Evolutionary conservation across 2,113 vertebrate genomes (phyloP).

Genomic region (Cinclus mexicanus): DNA sequence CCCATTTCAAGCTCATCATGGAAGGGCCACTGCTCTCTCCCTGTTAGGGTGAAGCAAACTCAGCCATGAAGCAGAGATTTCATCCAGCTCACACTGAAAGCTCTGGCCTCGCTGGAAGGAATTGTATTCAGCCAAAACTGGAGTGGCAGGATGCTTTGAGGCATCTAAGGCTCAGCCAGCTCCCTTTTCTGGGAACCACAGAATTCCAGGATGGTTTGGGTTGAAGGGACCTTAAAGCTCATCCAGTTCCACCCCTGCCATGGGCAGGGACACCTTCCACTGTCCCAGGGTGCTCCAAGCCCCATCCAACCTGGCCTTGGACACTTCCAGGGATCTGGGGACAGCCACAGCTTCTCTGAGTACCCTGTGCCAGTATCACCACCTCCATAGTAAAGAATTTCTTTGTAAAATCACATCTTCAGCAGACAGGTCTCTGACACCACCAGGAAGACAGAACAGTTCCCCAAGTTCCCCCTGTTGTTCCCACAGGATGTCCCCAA

Average conservation of each 20-base stretch:
- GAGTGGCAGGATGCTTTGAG: background rate
- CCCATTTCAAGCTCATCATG: background rate
- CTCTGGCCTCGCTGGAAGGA: background rate
- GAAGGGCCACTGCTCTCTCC: background rate
- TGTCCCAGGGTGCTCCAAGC: rapidly evolving
- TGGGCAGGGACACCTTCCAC: background rate
- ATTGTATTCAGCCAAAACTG: background rate
- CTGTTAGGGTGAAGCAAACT: background rate
- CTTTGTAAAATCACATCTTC: background rate
- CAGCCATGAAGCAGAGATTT: background rate
- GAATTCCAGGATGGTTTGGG: background rate
- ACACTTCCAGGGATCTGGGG: background rate
- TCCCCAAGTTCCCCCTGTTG: background rate
- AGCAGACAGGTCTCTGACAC: background rate
- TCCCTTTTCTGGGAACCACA: background rate
- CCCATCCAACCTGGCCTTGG: rapidly evolving
- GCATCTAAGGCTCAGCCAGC: background rate
- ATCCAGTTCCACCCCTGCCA: background rate
- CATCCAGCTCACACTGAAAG: rapidly evolving
- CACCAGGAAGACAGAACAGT: background rate
- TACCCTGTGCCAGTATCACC: background rate
- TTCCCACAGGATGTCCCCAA: background rate
- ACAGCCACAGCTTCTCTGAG: background rate
- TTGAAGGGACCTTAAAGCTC: background rate
- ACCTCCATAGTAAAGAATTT: background rate